Conservation (phyloP, 2,888 invertebrate species). For the Heliconius charithonia region DNA sequence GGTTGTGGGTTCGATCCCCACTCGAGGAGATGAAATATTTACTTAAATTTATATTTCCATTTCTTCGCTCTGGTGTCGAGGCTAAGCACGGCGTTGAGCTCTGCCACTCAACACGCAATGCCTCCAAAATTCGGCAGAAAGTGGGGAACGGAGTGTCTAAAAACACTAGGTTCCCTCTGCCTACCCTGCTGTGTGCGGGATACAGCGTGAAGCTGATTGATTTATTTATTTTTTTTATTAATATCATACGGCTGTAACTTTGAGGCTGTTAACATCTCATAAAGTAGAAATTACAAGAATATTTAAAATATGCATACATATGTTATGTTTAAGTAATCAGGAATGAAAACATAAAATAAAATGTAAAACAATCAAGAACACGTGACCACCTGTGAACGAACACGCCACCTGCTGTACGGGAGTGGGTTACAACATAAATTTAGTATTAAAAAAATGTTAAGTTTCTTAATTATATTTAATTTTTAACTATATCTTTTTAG, state of each 20-base stretch:
- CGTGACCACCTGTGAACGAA: conserved; percentile 31
- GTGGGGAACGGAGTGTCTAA: too few relatives aligned
- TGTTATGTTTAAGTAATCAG: conserved; percentile 1
- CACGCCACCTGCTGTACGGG: conserved; percentile 31
- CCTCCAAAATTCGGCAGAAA: too few relatives aligned
- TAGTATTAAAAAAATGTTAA: background rate
- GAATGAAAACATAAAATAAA: conserved; percentile 22
- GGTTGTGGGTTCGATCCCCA: too few relatives aligned
- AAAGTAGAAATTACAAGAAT: conserved; percentile 8
- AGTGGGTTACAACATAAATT: conserved; percentile 1
- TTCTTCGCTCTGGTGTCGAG: too few relatives aligned
- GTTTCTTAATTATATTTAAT: background rate
- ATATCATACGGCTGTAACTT: background rate
- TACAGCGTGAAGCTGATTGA: too few relatives aligned
- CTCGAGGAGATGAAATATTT: too few relatives aligned
- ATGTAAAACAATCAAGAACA: conserved; percentile 16
- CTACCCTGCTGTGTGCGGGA: too few relatives aligned
- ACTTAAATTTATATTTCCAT: too few relatives aligned
- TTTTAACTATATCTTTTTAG: background rate
- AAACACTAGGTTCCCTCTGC: too few relatives aligned
- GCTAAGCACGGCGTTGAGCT: too few relatives aligned
- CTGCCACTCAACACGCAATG: too few relatives aligned
- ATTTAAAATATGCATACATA: conserved; percentile 12
- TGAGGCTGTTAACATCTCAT: conserved; percentile 5
- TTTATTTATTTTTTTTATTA: too few relatives aligned